phyloP scores from a whole-genome alignment of 2,113 vertebrate species.

The Tragulus kanchil region DNA sequence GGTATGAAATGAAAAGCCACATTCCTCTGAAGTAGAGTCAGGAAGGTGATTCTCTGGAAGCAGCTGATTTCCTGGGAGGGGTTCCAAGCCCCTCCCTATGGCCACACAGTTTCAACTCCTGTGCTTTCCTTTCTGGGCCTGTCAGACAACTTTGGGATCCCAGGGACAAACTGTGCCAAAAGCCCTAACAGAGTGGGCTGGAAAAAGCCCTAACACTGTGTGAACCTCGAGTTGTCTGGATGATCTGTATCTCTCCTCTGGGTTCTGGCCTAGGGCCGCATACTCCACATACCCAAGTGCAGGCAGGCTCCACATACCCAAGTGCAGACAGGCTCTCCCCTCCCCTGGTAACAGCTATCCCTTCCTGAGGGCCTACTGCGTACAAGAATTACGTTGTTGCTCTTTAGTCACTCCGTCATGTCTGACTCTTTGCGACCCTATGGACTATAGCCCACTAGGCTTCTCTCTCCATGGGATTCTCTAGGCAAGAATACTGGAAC shows the following conservation, averaged over 20 bases:
- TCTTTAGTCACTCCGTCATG: neutral
- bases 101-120: neutral
- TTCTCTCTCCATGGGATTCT: neutral
- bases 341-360: neutral
- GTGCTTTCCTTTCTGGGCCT: slow-evolving; percentile 53
- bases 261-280: neutral
- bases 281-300: neutral
- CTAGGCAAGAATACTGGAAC: neutral
- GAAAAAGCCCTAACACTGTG: neutral
- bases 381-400: neutral
- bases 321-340: neutral
- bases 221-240: neutral
- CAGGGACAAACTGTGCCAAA: slow-evolving; percentile 25
- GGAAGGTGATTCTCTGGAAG: slow-evolving; percentile 3
- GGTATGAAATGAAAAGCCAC: neutral
- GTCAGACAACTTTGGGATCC: slow-evolving; percentile 59
- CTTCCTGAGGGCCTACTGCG: neutral
- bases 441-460: neutral
- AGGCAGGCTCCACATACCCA: neutral
- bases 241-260: neutral
- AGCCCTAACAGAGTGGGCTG: neutral
- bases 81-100: neutral
- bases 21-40: neutral
- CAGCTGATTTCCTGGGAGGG: neutral
- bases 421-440: neutral